Evolutionary conservation across 1,140 invertebrate genomes (phyloP), one percentile per base, ranked within the genome.

Genomic region (roundworm (Caenorhabditis elegans)): DNA sequence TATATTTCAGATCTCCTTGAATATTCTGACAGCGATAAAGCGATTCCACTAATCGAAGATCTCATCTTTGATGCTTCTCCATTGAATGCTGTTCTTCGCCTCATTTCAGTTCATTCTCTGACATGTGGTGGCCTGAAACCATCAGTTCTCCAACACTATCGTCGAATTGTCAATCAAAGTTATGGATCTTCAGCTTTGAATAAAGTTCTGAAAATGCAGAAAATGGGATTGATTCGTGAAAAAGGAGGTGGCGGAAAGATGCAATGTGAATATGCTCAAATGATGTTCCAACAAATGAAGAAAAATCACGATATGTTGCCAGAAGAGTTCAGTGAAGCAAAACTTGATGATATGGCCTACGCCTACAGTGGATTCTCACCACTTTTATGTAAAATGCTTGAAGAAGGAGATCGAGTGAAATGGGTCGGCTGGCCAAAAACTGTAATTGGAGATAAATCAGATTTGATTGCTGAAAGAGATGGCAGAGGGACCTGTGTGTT

Each of bases 201-300:
- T 39, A 84, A 65, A 65, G 43, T 82, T 13, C 36, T 87, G 47
- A 86, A 86, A 60, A 79, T 86, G 77, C 86, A 86, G 53, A 86
- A 88, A 36, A 87, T 87, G 43, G 86, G 86, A 24, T 31, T 86
- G 19, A 65, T 86, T 34, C 70, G 84, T 53, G 86, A 86, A 46
- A 83, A 86, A 65, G 77, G 22, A 31, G 70, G 76, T n/a, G 51
- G 6, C 31, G 19, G 48, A 22, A 76, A 83, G n/a, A 46, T 80
- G 34, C 47, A 49, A 22, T 82, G 46, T 60, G 46, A 78, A 24
- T 60, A 78, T 43, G 39, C 53, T 19, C 53, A 80, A 24, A 34
- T 79, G 60, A 28, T 79, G 51, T 80, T 81, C 76, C 49, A 28
- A 15, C 85, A 77, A 76, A 78, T 48, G 36, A 83, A 47, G 70